phyloP scores from a whole-genome alignment of 2,797 vertebrate species.

The Lepilemur septentrionalis region DNA sequence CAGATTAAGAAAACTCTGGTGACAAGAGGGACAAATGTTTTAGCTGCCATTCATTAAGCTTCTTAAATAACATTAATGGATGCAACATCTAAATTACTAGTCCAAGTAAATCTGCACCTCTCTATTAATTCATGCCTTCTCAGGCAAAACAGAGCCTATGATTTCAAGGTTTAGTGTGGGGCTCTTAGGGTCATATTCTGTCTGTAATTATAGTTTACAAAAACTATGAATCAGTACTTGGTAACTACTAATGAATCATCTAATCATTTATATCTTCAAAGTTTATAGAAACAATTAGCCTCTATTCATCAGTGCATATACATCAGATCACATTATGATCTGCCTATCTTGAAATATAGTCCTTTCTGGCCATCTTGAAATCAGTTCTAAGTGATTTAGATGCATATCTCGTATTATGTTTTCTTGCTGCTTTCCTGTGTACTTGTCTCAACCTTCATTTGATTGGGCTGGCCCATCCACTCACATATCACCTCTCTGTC shows the following conservation, averaged over 20 bases:
- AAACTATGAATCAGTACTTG: neutral
- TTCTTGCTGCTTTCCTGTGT: neutral
- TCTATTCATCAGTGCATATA: neutral
- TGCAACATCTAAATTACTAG: conserved; percentile 54
- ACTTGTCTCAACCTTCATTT: neutral
- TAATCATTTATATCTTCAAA: neutral
- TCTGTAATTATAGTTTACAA: conserved; percentile 16
- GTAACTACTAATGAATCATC: conserved; percentile 34
- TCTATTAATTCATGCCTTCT: conserved; percentile 60
- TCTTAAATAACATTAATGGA: conserved; percentile 44
- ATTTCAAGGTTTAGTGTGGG: neutral
- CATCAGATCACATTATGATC: neutral
- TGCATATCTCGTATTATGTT: neutral
- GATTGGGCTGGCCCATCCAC: neutral
- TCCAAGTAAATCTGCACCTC: conserved; percentile 33
- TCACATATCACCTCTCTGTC: neutral
- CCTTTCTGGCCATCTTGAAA: neutral
- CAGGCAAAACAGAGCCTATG: neutral
- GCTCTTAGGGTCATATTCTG: neutral
- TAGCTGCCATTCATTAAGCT: conserved; percentile 9
- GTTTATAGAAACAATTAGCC: neutral
- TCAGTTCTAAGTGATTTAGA: neutral
- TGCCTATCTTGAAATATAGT: neutral
- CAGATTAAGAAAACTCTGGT: conserved; percentile 1
- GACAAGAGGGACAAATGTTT: conserved; percentile 45